phyloP scores from a whole-genome alignment of 2,888 invertebrate genomes.

The Horisme vitalbata region DNA sequence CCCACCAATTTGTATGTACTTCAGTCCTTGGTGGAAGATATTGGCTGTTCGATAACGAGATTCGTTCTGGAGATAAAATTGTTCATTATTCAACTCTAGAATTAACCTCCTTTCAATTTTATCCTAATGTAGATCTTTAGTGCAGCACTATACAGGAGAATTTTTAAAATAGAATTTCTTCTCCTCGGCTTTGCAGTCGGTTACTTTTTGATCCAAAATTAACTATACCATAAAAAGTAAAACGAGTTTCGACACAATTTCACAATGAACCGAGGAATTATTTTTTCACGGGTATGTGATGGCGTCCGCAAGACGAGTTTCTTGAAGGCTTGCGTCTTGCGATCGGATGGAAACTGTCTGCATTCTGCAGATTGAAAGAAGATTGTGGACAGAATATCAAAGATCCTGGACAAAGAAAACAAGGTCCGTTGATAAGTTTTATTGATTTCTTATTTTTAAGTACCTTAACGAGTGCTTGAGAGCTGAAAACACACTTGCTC shows the following conservation, averaged over 20 bases:
- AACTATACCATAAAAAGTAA: slow-evolving; percentile 27
- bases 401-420: too few relatives aligned
- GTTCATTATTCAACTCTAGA: too few relatives aligned
- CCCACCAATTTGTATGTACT: slow-evolving; percentile 32
- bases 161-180: slow-evolving; percentile 3
- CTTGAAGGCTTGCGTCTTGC: slow-evolving; percentile 11
- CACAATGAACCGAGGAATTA: slow-evolving; percentile 26
- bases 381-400: neutral
- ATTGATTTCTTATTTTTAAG: too few relatives aligned
- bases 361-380: slow-evolving; percentile 4
- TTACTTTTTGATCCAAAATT: slow-evolving; percentile 30
- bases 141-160: neutral
- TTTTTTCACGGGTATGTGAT: slow-evolving; percentile 27
- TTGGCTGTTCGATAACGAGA: neutral
- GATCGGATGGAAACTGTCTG: slow-evolving; percentile 20
- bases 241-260: slow-evolving; percentile 30
- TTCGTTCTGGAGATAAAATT: neutral
- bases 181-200: slow-evolving; percentile 10
- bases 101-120: too few relatives aligned
- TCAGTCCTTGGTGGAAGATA: slow-evolving; percentile 27
- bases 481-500: too few relatives aligned
- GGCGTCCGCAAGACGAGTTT: slow-evolving; percentile 20
- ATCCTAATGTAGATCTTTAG: too few relatives aligned
- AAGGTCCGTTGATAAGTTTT: too few relatives aligned
- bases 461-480: too few relatives aligned